These are phyloP conservation scores for Drosophila phalerata DNA, from an alignment of 2,888 invertebrate genomes.

Conservation along the genomic window DNA sequence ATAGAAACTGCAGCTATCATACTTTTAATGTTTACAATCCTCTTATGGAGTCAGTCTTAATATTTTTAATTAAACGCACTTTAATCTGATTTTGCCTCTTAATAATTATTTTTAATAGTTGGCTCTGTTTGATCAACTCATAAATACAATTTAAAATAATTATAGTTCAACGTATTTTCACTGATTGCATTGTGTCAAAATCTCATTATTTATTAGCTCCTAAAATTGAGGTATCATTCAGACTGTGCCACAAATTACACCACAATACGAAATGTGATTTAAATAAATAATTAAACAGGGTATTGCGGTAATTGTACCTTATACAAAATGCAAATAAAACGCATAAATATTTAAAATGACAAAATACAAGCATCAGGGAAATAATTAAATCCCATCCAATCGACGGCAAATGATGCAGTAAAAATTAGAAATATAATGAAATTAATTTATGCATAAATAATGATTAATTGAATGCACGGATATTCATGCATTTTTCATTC, in stretches of 20 bases:
- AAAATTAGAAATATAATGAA: slow-evolving; percentile 37
- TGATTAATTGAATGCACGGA: slow-evolving; percentile 29
- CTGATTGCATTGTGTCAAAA: not conserved
- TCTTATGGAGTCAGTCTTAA: slow-evolving; percentile 21
- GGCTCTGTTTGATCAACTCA: not conserved
- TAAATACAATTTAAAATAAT: not conserved
- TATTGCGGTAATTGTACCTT: slow-evolving; percentile 6
- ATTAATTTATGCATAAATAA: slow-evolving; percentile 57
- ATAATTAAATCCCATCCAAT: slow-evolving; percentile 29
- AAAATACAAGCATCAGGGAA: slow-evolving; percentile 24
- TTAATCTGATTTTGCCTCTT: slow-evolving; percentile 16
- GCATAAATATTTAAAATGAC: slow-evolving; percentile 59
- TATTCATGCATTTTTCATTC: slow-evolving; percentile 17
- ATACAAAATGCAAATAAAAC: slow-evolving; percentile 37
- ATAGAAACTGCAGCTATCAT: slow-evolving; percentile 16
- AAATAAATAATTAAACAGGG: slow-evolving; percentile 22
- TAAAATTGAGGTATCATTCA: slow-evolving; percentile 1
- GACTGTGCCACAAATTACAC: slow-evolving; percentile 40
- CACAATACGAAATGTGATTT: slow-evolving; percentile 51
- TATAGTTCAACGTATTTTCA: not conserved
- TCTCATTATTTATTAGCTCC: not conserved
- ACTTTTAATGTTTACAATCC: slow-evolving; percentile 18
- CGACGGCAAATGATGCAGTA: slow-evolving; percentile 9
- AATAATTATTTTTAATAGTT: slow-evolving; percentile 3
- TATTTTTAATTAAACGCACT: slow-evolving; percentile 14